These are phyloP conservation scores for Theonella swinhoei DNA, from an alignment of 37 sponge, comb jelly and placozoan genomes.

Conservation along the genomic window DNA sequence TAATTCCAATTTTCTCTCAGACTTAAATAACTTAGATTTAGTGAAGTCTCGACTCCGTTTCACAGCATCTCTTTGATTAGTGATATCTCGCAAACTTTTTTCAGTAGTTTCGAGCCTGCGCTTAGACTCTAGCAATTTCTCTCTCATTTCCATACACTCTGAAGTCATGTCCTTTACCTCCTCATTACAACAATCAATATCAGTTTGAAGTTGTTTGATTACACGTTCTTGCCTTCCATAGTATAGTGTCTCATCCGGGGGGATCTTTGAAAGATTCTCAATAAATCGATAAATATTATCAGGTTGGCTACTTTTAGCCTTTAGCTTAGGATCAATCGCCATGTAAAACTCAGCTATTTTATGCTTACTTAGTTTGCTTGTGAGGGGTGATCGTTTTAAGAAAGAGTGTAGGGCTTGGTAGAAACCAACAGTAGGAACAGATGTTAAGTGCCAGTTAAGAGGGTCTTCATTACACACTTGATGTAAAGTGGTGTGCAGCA, in stretches of 20 bases:
- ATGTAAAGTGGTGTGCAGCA: neutral
- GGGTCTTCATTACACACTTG: neutral
- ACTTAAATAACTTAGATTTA: neutral
- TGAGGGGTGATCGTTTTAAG: slow-evolving; percentile 10
- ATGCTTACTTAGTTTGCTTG: neutral
- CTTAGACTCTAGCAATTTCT: neutral
- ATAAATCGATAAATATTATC: slow-evolving; percentile 45
- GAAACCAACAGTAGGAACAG: slow-evolving; percentile 29
- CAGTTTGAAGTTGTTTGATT: neutral
- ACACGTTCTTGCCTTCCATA: too few species aligned
- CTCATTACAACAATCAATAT: neutral
- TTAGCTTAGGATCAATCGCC: slow-evolving; percentile 19
- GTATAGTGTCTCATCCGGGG: neutral
- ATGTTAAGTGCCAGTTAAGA: neutral
- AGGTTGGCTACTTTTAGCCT: slow-evolving; percentile 19
- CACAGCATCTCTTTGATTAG: slow-evolving; percentile 5
- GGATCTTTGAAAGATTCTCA: slow-evolving; percentile 4
- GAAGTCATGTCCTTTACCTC: slow-evolving; percentile 2
- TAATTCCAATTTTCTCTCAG: neutral
- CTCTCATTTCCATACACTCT: slow-evolving; percentile 21
- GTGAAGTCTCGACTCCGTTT: neutral
- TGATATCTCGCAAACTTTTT: slow-evolving; percentile 3
- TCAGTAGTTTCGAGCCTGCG: neutral
- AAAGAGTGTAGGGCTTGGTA: slow-evolving; percentile 37
- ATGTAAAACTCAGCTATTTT: slow-evolving; percentile 39